Percentiles rank a stretch among this genome's conserved stretches.
Conservation (phyloP, 2,888 invertebrate species). For the Temnothorax unifasciatus region DNA sequence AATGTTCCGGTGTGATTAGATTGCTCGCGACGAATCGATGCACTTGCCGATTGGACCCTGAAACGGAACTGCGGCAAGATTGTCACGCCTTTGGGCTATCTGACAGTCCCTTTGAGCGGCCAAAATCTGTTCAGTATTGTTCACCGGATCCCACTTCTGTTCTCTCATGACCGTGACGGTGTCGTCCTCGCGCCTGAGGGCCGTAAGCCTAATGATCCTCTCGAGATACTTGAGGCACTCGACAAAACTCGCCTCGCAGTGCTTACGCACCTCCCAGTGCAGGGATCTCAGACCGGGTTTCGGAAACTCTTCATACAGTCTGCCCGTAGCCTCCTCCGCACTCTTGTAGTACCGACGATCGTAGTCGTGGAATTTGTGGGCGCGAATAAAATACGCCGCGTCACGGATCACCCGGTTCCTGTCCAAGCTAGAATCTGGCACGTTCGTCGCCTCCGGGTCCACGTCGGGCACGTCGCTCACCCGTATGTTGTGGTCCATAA, state of each 20-base stretch:
- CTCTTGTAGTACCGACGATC: slow-evolving; percentile 87
- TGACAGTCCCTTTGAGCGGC: slow-evolving; percentile 87
- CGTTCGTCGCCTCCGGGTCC: slow-evolving; percentile 59
- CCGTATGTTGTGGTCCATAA: slow-evolving; percentile 79
- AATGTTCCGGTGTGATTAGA: slow-evolving; percentile 3
- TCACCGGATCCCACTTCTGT: slow-evolving; percentile 85
- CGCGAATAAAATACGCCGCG: slow-evolving; percentile 89
- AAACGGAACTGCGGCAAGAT: slow-evolving; percentile 87
- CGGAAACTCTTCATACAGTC: slow-evolving; percentile 87
- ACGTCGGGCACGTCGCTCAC: slow-evolving; percentile 74
- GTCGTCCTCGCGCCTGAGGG: slow-evolving; percentile 87
- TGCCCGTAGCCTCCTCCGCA: slow-evolving; percentile 78
- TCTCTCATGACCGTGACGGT: slow-evolving; percentile 86
- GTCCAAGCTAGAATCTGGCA: slow-evolving; percentile 74
- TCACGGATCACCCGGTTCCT: slow-evolving; percentile 87
- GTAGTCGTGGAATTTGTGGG: slow-evolving; percentile 90
- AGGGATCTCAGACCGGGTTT: slow-evolving; percentile 87
- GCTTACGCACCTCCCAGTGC: slow-evolving; percentile 89
- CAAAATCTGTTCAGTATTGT: slow-evolving; percentile 84
- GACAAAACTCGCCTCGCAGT: slow-evolving; percentile 87
- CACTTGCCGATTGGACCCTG: slow-evolving; percentile 86
- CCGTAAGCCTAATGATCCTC: slow-evolving; percentile 83
- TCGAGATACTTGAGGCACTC: slow-evolving; percentile 88
- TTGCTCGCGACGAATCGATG: not conserved
- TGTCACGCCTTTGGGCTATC: slow-evolving; percentile 85